These are phyloP conservation scores for Toxonevra muliebris DNA, from an alignment of 2,888 invertebrate species.

Conservation along the genomic window DNA sequence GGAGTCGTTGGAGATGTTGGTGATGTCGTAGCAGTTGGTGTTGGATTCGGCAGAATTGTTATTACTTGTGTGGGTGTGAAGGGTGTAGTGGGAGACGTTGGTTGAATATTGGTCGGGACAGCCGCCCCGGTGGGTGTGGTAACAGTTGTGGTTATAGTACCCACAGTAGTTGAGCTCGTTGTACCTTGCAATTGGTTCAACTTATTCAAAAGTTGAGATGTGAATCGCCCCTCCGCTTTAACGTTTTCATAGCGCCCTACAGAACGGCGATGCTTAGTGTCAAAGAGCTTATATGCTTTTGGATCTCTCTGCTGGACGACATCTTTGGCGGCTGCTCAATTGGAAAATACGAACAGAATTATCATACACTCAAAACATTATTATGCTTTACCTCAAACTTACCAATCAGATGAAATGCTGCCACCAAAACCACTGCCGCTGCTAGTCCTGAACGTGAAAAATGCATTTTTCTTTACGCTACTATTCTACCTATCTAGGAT, in stretches of 20 bases:
- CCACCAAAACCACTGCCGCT: no score
- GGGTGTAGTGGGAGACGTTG: background rate
- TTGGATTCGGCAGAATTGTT: background rate
- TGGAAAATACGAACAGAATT: no score
- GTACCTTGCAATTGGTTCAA: conserved; percentile 38
- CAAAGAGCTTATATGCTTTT: conserved; percentile 34
- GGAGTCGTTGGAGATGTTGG: conserved; percentile 3
- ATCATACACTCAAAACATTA: no score
- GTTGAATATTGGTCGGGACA: background rate
- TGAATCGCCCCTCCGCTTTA: conserved; percentile 44
- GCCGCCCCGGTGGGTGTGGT: conserved; percentile 15
- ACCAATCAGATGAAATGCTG: no score
- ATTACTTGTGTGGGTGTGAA: background rate
- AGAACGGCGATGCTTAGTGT: conserved; percentile 26
- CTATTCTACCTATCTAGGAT: no score
- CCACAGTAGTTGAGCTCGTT: conserved; percentile 34
- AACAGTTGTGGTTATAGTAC: conserved; percentile 1
- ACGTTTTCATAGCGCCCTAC: conserved; percentile 41
- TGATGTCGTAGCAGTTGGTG: background rate
- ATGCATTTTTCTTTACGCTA: no score
- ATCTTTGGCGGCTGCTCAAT: no score
- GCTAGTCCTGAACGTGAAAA: no score
- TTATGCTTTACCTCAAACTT: no score
- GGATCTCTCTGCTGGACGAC: background rate
- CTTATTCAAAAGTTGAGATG: conserved; percentile 43